phyloP scores from a whole-genome alignment of 2,888 invertebrate genomes.

The Coelinius sp. region DNA sequence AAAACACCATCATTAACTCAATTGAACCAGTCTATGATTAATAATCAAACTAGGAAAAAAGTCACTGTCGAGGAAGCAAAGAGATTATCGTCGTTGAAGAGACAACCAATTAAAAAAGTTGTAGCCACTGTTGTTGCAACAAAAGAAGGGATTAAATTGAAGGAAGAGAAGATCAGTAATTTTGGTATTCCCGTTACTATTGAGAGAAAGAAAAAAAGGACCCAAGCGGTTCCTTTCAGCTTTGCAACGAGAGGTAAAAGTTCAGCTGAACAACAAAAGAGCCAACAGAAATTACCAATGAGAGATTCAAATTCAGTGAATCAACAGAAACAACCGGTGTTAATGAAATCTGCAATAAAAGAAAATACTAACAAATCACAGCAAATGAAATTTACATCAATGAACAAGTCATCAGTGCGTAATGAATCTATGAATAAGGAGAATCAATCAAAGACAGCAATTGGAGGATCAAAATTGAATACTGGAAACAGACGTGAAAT shows the following conservation, averaged over 20 bases:
- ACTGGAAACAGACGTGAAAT: slow-evolving; percentile 77
- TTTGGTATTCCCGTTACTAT: slow-evolving; percentile 56
- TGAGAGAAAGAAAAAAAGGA: slow-evolving; percentile 42
- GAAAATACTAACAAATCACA: not conserved
- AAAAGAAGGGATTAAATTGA: slow-evolving; percentile 52
- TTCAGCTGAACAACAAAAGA: not conserved
- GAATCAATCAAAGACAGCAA: not conserved
- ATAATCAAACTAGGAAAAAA: not conserved
- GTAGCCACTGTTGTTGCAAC: slow-evolving; percentile 53
- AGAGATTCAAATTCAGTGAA: not conserved
- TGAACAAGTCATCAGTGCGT: slow-evolving; percentile 5
- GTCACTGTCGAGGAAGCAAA: not conserved
- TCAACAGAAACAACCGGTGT: slow-evolving; percentile 44
- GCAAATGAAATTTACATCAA: not conserved
- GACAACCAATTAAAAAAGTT: slow-evolving; percentile 40
- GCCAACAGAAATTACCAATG: not conserved
- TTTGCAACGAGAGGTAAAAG: slow-evolving; percentile 72
- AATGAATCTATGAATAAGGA: slow-evolving; percentile 8
- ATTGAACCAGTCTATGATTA: not conserved
- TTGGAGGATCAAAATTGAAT: slow-evolving; percentile 66
- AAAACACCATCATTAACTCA: not conserved
- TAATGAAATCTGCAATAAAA: slow-evolving; percentile 44
- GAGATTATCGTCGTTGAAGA: slow-evolving; percentile 1
- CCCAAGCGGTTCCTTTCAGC: slow-evolving; percentile 68
- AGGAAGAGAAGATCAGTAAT: slow-evolving; percentile 56